A percentile compares a stretch with the other conserved stretches of the same genome.
phyloP scores from a whole-genome alignment of 2,888 invertebrate species.

The Dynastes tityus region DNA sequence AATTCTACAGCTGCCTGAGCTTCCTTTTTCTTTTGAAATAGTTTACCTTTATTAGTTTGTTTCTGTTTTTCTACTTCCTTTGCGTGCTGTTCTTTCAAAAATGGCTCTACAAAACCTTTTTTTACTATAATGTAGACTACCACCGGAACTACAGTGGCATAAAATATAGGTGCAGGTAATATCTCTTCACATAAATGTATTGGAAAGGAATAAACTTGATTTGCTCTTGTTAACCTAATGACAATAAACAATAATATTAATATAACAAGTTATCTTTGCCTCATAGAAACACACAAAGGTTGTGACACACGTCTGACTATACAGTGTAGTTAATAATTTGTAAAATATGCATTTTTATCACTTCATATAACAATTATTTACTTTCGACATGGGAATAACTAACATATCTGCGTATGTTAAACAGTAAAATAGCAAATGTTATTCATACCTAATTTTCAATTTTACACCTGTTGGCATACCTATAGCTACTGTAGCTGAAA shows the following conservation, averaged over 20 bases:
- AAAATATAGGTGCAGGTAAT: constrained; percentile 91
- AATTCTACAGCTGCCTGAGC: constrained; percentile 90
- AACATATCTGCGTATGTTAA: too few species aligned
- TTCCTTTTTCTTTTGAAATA: constrained; percentile 86
- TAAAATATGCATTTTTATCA: too few species aligned
- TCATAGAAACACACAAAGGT: too few species aligned
- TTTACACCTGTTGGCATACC: constrained; percentile 92
- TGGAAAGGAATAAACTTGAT: constrained; percentile 91
- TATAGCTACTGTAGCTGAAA: constrained; percentile 88
- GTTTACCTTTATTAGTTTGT: constrained; percentile 84
- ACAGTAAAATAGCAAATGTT: not conserved
- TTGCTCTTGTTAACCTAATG: constrained; percentile 85
- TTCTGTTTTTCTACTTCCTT: constrained; percentile 87
- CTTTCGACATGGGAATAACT: too few species aligned
- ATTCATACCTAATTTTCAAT: constrained; percentile 85
- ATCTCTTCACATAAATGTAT: constrained; percentile 93
- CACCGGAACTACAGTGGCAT: constrained; percentile 92
- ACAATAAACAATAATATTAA: constrained; percentile 8
- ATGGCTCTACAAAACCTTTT: constrained; percentile 89
- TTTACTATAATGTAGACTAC: constrained; percentile 87
- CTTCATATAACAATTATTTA: too few species aligned
- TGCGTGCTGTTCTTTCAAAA: constrained; percentile 83
- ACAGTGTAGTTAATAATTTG: too few species aligned
- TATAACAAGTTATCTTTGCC: not conserved
- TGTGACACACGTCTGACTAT: too few species aligned